phyloP scores from a whole-genome alignment of 2,797 vertebrate species.

The Phoebastria nigripes region DNA sequence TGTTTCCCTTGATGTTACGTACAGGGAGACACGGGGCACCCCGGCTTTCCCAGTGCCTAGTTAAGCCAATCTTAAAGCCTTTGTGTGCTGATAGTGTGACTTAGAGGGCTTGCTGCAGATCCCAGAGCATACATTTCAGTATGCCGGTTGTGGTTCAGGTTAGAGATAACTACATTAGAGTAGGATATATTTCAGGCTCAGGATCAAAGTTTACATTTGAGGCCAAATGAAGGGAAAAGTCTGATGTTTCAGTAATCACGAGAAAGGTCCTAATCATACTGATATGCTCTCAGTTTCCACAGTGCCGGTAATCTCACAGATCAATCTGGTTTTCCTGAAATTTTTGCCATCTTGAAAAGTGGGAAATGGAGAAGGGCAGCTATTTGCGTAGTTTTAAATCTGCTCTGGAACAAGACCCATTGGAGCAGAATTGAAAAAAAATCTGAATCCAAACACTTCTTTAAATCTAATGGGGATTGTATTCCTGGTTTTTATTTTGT shows the following conservation, averaged over 20 bases:
- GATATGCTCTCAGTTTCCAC: neutral
- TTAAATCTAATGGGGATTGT: neutral
- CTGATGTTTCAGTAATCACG: conserved; percentile 15
- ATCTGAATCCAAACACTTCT: neutral
- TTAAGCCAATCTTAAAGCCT: neutral
- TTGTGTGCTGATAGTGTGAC: neutral
- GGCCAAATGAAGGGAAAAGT: conserved; percentile 2
- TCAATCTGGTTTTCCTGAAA: conserved; percentile 28
- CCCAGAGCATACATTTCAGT: neutral
- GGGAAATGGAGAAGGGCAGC: neutral
- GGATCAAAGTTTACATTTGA: conserved; percentile 35
- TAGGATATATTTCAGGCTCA: neutral
- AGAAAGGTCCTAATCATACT: neutral
- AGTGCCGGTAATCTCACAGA: neutral
- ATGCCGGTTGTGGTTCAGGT: neutral
- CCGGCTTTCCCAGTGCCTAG: neutral
- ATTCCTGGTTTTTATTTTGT: neutral
- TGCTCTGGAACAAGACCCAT: neutral
- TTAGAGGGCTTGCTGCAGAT: neutral
- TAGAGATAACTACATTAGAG: conserved; percentile 24
- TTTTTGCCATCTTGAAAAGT: neutral
- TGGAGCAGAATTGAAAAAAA: neutral
- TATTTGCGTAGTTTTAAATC: neutral
- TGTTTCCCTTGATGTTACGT: neutral
- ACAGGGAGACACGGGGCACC: neutral